phyloP scores from a whole-genome alignment of 30 jellyfish, hydroid and myxozoan species.

The Hydra vulgaris region DNA sequence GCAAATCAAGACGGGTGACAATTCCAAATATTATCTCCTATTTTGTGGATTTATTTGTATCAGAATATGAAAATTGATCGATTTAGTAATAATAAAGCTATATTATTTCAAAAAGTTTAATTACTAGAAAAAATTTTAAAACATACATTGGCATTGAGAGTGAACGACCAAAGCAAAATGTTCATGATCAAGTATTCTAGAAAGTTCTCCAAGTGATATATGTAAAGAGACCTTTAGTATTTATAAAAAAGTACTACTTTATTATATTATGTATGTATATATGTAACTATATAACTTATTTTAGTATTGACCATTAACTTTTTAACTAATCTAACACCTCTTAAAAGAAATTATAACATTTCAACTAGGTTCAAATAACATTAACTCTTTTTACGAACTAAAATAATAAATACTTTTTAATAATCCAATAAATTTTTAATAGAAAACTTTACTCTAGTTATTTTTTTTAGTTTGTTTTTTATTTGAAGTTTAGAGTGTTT shows the following conservation, averaged over 20 bases:
- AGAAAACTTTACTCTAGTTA: too few species aligned
- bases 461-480: too few species aligned
- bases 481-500: too few species aligned
- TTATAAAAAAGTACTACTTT: neutral
- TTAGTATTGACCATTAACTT: too few species aligned
- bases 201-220: constrained; percentile 60
- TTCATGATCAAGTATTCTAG: constrained; percentile 82
- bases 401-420: too few species aligned
- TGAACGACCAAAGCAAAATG: constrained; percentile 87
- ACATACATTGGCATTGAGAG: constrained; percentile 75
- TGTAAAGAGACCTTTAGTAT: constrained; percentile 56
- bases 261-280: neutral
- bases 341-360: too few species aligned
- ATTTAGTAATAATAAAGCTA: neutral
- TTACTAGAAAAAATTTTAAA: too few species aligned
- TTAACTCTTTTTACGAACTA: too few species aligned
- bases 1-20: constrained; percentile 83
- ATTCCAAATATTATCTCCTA: constrained; percentile 87
- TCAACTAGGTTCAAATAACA: too few species aligned
- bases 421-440: too few species aligned
- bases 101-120: neutral
- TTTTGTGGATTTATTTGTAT: constrained; percentile 52
- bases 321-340: too few species aligned
- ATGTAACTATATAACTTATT: too few species aligned
- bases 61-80: constrained; percentile 32